Percentiles rank a stretch among this genome's conserved stretches.
Evolutionary conservation across 2,888 invertebrate genomes (phyloP).

Genomic region (Xestia ashworthii): DNA sequence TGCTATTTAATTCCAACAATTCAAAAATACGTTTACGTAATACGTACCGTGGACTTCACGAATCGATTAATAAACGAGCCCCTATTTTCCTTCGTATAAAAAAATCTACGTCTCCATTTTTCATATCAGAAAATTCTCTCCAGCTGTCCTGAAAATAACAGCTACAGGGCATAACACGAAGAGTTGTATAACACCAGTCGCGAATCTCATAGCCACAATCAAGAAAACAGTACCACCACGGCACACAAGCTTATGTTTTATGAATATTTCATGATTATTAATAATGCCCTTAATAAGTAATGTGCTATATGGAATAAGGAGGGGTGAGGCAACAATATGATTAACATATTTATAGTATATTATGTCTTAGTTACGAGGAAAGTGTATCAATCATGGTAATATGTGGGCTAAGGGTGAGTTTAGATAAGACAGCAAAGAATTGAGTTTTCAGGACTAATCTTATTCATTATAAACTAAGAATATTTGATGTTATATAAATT

Average conservation of each 20-base stretch:
- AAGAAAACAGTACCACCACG: conserved; percentile 41
- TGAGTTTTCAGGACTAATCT: conserved; percentile 21
- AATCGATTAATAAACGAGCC: neutral
- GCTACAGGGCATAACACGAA: conserved; percentile 11
- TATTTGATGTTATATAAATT: conserved; percentile 26
- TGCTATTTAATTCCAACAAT: too few relatives aligned
- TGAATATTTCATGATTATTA: conserved; percentile 78
- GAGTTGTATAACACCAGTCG: conserved; percentile 19
- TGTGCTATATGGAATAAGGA: conserved; percentile 20
- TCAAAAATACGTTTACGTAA: neutral
- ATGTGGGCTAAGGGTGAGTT: neutral
- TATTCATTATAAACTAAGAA: conserved; percentile 24
- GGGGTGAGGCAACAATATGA: conserved; percentile 57
- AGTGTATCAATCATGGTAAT: conserved; percentile 43
- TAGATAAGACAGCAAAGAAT: conserved; percentile 40
- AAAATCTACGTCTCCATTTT: conserved; percentile 1
- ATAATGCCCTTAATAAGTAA: conserved; percentile 57
- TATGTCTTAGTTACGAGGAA: conserved; percentile 40
- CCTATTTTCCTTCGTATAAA: neutral
- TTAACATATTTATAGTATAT: conserved; percentile 67
- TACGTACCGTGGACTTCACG: neutral
- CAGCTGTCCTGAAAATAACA: conserved; percentile 19
- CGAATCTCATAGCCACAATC: conserved; percentile 35
- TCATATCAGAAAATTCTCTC: neutral
- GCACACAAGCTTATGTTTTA: conserved; percentile 70